Conservation (phyloP, 2,797 vertebrate genomes). For the Basileuterus tristriatus region DNA sequence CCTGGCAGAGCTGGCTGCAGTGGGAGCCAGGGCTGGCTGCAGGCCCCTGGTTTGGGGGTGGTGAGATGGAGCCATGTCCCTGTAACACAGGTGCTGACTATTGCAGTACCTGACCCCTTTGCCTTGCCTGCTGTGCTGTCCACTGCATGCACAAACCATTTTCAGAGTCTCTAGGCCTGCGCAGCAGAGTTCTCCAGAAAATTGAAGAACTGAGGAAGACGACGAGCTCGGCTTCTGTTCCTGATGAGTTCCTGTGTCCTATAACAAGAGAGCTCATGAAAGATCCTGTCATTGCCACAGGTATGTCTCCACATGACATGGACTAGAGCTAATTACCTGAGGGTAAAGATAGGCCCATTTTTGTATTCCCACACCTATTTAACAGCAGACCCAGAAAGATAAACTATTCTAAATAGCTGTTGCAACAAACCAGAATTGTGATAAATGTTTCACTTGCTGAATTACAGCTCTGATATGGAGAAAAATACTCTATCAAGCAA, state of each 20-base stretch:
- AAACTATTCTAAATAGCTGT: not conserved
- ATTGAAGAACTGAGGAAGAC: slow-evolving; percentile 85
- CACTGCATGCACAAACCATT: not conserved
- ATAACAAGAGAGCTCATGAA: slow-evolving; percentile 95
- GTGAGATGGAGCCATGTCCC: not conserved
- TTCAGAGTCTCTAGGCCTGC: slow-evolving; percentile 89
- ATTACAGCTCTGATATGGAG: not conserved
- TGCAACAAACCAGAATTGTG: not conserved
- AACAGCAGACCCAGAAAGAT: not conserved
- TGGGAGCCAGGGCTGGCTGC: not conserved
- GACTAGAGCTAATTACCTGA: not conserved
- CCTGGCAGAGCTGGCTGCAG: not conserved
- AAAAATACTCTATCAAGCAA: not conserved
- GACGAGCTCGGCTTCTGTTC: slow-evolving; percentile 68
- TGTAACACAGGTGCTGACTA: not conserved
- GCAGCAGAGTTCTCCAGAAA: slow-evolving; percentile 87
- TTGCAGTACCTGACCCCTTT: not conserved
- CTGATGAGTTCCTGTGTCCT: slow-evolving; percentile 95
- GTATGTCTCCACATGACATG: slow-evolving; percentile 60
- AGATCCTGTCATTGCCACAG: slow-evolving; percentile 93
- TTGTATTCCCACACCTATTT: not conserved
- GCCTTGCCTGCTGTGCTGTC: not conserved
- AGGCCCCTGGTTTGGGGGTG: not conserved
- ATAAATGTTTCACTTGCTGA: not conserved
- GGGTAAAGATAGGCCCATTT: not conserved